Conservation (phyloP, 2,113 vertebrate genomes). For the Saccopteryx leptura region DNA sequence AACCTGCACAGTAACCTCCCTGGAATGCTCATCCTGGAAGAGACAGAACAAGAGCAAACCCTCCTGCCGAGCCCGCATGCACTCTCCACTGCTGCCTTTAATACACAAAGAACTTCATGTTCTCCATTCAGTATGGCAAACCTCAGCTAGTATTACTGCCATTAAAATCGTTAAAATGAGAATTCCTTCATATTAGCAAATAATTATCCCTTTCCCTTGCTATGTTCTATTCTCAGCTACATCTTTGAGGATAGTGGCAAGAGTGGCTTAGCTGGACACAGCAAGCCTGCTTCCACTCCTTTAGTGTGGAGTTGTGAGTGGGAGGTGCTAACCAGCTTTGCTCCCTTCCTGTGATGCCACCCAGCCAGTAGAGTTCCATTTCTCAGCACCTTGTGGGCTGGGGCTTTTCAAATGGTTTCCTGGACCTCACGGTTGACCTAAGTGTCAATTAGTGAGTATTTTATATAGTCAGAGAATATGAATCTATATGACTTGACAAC, state of each 20-base stretch:
- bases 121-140: not conserved
- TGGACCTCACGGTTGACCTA: not conserved
- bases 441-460: not conserved
- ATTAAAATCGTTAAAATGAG: not conserved
- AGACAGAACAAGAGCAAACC: not conserved
- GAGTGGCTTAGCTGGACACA: not conserved
- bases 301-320: not conserved
- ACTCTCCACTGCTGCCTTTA: not conserved
- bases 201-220: not conserved
- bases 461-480: not conserved
- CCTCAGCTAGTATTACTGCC: not conserved
- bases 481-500: not conserved
- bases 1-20: not conserved
- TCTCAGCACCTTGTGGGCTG: not conserved
- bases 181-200: not conserved
- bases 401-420: not conserved
- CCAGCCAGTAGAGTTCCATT: not conserved
- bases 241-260: not conserved
- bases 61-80: not conserved
- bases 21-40: not conserved
- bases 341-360: too few species aligned
- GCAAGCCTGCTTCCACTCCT: not conserved
- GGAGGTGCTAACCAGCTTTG: not conserved
- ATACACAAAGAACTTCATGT: not conserved
- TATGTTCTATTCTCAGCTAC: not conserved